Conservation (phyloP, 2,888 invertebrate species). For the Digitonthophagus gazella region DNA sequence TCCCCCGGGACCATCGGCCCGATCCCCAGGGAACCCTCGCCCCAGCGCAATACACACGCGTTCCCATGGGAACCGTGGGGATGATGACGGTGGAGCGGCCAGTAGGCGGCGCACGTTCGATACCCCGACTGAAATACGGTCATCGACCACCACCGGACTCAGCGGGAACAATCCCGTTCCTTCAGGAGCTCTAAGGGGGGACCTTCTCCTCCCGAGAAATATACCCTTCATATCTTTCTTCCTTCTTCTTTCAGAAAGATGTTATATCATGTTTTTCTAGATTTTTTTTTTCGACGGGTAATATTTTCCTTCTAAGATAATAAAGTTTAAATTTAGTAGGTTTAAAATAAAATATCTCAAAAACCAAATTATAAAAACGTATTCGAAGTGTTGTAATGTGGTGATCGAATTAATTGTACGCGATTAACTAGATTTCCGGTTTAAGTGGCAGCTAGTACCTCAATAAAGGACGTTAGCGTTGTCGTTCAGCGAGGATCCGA, state of each 20-base stretch:
- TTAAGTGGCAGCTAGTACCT: slow-evolving; percentile 14
- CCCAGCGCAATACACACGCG: slow-evolving; percentile 50
- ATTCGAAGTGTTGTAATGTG: neutral
- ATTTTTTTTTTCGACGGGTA: neutral
- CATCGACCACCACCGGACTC: slow-evolving; percentile 44
- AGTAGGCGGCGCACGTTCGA: slow-evolving; percentile 46
- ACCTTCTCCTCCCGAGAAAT: neutral
- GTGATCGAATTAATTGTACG: slow-evolving; percentile 21
- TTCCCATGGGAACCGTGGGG: slow-evolving; percentile 58
- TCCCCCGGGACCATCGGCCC: slow-evolving; percentile 52
- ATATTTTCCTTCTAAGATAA: no score
- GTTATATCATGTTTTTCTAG: neutral
- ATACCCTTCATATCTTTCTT: neutral
- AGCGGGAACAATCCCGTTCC: slow-evolving; percentile 27
- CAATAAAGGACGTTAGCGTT: slow-evolving; percentile 9
- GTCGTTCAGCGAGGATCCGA: neutral
- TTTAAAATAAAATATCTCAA: no score
- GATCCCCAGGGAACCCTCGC: slow-evolving; percentile 48
- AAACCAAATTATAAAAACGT: neutral
- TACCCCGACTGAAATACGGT: slow-evolving; percentile 47
- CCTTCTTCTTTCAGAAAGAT: neutral
- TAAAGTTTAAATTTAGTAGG: no score
- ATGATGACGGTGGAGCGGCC: slow-evolving; percentile 49
- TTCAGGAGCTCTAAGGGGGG: slow-evolving; percentile 3
- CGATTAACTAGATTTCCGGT: slow-evolving; percentile 18